phyloP scores from a whole-genome alignment of 1,140 invertebrate genomes.

The Saccostrea cuccullata region DNA sequence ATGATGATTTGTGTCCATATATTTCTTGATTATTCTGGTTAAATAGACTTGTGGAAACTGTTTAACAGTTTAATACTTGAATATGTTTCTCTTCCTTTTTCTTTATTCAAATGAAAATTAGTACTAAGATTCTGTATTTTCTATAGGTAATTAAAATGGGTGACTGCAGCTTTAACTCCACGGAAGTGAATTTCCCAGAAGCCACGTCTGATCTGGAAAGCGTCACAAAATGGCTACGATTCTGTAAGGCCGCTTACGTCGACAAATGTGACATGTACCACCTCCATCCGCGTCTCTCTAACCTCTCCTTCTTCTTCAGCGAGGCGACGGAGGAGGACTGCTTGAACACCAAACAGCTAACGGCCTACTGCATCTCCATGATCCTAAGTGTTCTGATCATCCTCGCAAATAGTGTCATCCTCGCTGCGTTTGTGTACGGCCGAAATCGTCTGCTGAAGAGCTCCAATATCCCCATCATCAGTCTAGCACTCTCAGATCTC shows the following conservation, averaged over 20 bases:
- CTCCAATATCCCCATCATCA: constrained; percentile 54
- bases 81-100: too few relatives aligned
- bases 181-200: neutral
- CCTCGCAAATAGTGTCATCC: constrained; percentile 47
- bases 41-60: too few relatives aligned
- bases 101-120: too few relatives aligned
- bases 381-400: constrained; percentile 51
- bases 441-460: constrained; percentile 40
- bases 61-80: too few relatives aligned
- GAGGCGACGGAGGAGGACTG: constrained; percentile 52
- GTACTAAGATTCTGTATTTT: neutral
- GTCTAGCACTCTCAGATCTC: constrained; percentile 56
- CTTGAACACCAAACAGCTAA: constrained; percentile 48
- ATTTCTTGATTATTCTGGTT: too few relatives aligned
- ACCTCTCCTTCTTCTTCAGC: constrained; percentile 18
- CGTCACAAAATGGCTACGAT: constrained; percentile 53
- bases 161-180: constrained; percentile 20
- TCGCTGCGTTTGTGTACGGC: constrained; percentile 42
- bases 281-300: constrained; percentile 28
- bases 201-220: neutral
- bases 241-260: constrained; percentile 51
- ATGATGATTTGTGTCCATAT: too few relatives aligned
- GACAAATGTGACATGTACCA: constrained; percentile 48
- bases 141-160: constrained; percentile 3
- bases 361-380: constrained; percentile 56